Base-by-base conservation (phyloP, 2,113 vertebrate genomes). In the Porphyrio hochstetteri region DNA sequence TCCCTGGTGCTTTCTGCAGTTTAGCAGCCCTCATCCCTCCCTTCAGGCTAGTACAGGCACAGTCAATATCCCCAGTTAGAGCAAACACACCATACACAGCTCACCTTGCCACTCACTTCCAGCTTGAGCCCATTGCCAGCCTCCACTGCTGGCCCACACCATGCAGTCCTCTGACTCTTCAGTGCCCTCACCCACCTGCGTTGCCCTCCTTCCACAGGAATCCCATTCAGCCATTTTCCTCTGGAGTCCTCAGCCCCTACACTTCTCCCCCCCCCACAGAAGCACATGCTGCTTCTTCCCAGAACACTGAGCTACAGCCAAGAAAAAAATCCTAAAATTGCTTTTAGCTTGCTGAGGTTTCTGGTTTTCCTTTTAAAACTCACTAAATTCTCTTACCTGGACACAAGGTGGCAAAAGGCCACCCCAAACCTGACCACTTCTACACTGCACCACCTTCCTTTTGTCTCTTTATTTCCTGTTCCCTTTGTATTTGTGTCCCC, bases 1-100 rank as follows among this genome's bases (percentile, higher is more conserved):
- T 81, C 10, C 33, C 3, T 1, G 3, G 2, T 13, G 11, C 29
- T n/a, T 20, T n/a, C 35, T 0, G 1, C 16, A 18, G 0, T 42
- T 12, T 25, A 40, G 35, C 44, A 69, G 3, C 42, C 2, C 2
- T 38, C 1, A 2, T 19, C 21, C 14, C 27, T 59, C 40, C 65
- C 42, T 42, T 11, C 11, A 35, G n/a, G 31, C 57, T 36, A 11
- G 13, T 3, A 25, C 15, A 7, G 8, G 13, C 33, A 27, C 36
- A 6, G 38, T 10, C 4, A 1, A 9, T 0, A 1, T 38, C 23
- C 46, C 44, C 14, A 3, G 6, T 20, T 6, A 18, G 5, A 61
- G 2, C 0, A 3, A 46, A 18, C 17, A 44, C 25, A 0, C 4
- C 4, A 3, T 23, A 3, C 2, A 2, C 13, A 40, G 25, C 28